Base-by-base conservation (phyloP, 2,113 vertebrate genomes). In the Taurulus bubalis region DNA sequence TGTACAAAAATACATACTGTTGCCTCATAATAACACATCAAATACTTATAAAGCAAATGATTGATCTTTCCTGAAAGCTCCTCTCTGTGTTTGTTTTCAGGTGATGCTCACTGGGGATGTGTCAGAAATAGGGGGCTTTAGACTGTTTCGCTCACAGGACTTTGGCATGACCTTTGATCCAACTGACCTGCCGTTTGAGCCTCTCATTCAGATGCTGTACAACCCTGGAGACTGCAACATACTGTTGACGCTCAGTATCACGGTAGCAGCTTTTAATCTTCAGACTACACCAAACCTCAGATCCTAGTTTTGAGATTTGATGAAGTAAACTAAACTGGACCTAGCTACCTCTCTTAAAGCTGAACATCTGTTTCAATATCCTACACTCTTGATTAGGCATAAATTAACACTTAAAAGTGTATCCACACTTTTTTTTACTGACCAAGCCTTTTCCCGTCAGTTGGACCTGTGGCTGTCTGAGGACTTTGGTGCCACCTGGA, bases 101-200 rank as follows among this genome's bases (percentile, higher is more conserved):
- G 97, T 99, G 81, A 97, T 99, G 85, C 93, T 99, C 85, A 97
- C 96, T 0, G 96, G 94, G 0, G 97, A 98, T 10, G 94, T 97
- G 20, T 96, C 97, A 2, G 95, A 96, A 22, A 90, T 92, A 34
- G 91, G 65, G 0, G 94, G 95, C 0, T 95, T 95, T n/a, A 92
- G 95, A 59, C 95, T 98, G 75, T 97, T 98, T 89, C 94, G 95
- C 80, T 98, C 98, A 0, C 92, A 62, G 12, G 93, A 98, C 89
- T 98, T 96, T 28, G 97, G 96, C n/a, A 90, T 93, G 86, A 95
- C 91, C 49, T 99, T 98, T 70, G 49, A 87, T 6, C 77, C 91
- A 6, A 95, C 91, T 0, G 96, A 97, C 71, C 91, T 99, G 71
- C 96, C 96, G 11, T 99, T 99, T 64, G 95, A 96, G 59, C 98